Base-by-base conservation (phyloP, 2,113 vertebrate genomes). In the Catharus minimus region DNA sequence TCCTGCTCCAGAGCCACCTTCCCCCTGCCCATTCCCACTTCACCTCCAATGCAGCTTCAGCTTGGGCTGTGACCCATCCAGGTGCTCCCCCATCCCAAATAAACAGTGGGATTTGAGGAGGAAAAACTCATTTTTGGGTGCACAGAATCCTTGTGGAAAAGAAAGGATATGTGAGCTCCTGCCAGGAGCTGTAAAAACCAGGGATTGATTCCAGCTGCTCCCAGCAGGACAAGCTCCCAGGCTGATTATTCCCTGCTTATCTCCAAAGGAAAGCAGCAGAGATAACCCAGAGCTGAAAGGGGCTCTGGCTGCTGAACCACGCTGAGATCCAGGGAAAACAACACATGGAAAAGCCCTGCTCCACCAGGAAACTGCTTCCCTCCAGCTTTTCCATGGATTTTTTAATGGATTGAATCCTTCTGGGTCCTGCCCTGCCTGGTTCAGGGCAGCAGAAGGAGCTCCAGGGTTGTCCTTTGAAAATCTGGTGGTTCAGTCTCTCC, bases 181-280 rank as follows among this genome's bases (percentile, higher is more conserved):
- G 16, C 24, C 67, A 57, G 41, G 66, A 94, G 60, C 60, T 67
- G 56, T 71, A 88, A 94, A 94, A 73, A 86, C n/a, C 36, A 22
- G 24, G 56, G 73, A 81, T 28, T 55, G 92, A 93, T 92, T 93
- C 72, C 92, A 93, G 83, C 86, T 62, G 36, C 11, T 89, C 84
- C 47, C 69, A 38, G 74, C 52, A 83, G 82, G 61, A 53, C 56
- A 20, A 89, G 49, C 92, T 95, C 91, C 80, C 90, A 92, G 86
- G 90, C 86, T 80, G 88, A 93, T 88, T 80, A 93, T 33, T 57
- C 61, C 82, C 36, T 36, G 61, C 77, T 96, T 95, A 96, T 95
- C 92, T 82, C 43, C 3, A 0, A 33, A 88, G 68, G 77, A 73
- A 94, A 86, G 50, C 23, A 2, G 32, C 50, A 92, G 79, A 95